A percentile compares a stretch with the other conserved stretches of the same genome.
These are phyloP conservation scores for Brachynemurus nebulosus DNA, from an alignment of 2,888 invertebrate genomes.

Conservation along the genomic window DNA sequence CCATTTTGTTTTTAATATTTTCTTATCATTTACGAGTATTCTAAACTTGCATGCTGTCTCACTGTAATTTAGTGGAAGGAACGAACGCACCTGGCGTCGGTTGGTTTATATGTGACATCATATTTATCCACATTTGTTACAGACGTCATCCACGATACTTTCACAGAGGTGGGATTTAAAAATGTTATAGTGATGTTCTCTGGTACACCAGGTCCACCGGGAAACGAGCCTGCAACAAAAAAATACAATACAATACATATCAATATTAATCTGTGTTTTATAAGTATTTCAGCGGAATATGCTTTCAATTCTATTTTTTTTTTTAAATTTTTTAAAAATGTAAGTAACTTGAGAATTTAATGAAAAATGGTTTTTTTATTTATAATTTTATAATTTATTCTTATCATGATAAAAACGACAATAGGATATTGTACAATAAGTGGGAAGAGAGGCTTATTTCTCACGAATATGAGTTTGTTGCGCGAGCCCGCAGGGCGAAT, in stretches of 20 bases:
- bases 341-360: neutral
- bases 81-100: conserved; percentile 74
- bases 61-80: too few relatives aligned
- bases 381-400: neutral
- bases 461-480: too few relatives aligned
- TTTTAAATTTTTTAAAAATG: neutral
- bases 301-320: too few relatives aligned
- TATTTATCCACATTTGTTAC: conserved; percentile 74
- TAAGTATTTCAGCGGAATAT: too few relatives aligned
- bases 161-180: conserved; percentile 70
- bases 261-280: too few relatives aligned
- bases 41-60: too few relatives aligned
- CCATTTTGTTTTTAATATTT: too few relatives aligned
- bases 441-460: too few relatives aligned
- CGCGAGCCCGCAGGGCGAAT: too few relatives aligned
- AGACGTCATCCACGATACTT: conserved; percentile 76
- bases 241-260: neutral
- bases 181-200: conserved; percentile 85
- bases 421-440: too few relatives aligned
- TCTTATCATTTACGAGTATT: too few relatives aligned
- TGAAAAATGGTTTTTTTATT: neutral
- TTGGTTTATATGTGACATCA: conserved; percentile 83
- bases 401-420: neutral
- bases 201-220: conserved; percentile 53
- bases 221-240: conserved; percentile 54